Base-by-base conservation (phyloP, 2,113 vertebrate genomes). In the Ceyx cyanopectus region DNA sequence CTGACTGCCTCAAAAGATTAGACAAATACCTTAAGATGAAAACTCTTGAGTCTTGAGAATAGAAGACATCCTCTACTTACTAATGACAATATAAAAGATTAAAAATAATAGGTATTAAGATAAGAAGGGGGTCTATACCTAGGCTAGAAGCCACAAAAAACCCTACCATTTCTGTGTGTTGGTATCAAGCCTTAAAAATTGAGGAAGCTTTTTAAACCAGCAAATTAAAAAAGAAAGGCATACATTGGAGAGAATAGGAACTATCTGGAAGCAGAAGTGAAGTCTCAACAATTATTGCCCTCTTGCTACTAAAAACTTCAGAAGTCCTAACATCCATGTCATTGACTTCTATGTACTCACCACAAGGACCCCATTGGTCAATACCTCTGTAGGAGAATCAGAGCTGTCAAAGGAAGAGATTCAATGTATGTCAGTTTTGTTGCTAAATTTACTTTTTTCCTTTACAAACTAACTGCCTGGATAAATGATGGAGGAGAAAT, bases 321-420 rank as follows among this genome's bases (percentile, higher is more conserved):
- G 57, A 70, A 91, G 81, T 37, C 32, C 20, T 29, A 89, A 61
- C 12, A 61, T 14, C 13, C 6, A 27, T 19, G 45, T 48, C 26
- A 50, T 26, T n/a, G 30, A 34, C 34, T 56, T 30, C 27, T 22
- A 45, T 1, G 40, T 30, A 98, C 98, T 98, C 70, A 98, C 98
- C 97, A 98, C 98, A 86, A 98, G 97, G 63, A 97, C 96, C 43
- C 98, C 97, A 3, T 98, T 98, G 86, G 98, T 98, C 95, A 98
- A 58, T 22, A 98, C 83, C 75, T 97, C 92, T 77, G 93, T 68
- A 2, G 97, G 93, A 23, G 94, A 89, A 79, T 95, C 87, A 45
- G 95, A 94, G 88, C 98, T 98, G 94, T 62, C 85, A 96, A 96
- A 77, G 51, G n/a, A 66, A 83, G 45, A 37, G 13, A 53, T 61